Evolutionary conservation across 2,888 invertebrate genomes (phyloP).

Genomic region (Leucozona laternaria): DNA sequence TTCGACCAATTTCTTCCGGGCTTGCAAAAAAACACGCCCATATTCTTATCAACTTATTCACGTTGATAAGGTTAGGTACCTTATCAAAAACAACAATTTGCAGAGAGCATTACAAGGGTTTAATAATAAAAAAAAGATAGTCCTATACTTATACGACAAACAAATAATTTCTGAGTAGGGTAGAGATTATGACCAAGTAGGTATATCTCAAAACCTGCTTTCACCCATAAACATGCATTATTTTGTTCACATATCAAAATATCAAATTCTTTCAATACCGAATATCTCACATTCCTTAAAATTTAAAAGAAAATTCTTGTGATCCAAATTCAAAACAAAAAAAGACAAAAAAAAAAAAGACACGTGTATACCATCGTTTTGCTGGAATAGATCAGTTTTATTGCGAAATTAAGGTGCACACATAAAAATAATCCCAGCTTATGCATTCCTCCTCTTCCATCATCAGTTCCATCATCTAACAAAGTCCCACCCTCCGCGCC

Average conservation of each 20-base stretch:
- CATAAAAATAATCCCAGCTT: slow-evolving; percentile 52
- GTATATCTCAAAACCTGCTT: no score
- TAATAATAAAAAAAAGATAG: no score
- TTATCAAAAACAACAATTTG: no score
- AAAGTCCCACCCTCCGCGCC: neutral
- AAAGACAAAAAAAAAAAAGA: neutral
- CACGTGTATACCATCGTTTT: slow-evolving; percentile 44
- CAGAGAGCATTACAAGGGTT: no score
- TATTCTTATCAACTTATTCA: no score
- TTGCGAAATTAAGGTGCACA: slow-evolving; percentile 36
- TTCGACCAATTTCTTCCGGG: no score
- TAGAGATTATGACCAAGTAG: no score
- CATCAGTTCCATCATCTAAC: slow-evolving; percentile 22
- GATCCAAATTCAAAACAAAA: slow-evolving; percentile 3
- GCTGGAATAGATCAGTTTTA: slow-evolving; percentile 43
- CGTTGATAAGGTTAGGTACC: no score
- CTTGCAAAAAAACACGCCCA: no score
- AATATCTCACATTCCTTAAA: neutral
- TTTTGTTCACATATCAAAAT: neutral
- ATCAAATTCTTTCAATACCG: neutral
- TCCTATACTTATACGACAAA: no score
- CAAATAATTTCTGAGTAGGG: no score
- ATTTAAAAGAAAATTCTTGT: neutral
- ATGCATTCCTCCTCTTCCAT: slow-evolving; percentile 32
- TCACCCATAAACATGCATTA: no score